These are phyloP conservation scores for Entomobrya proxima DNA, from an alignment of 2,888 invertebrate genomes.

Conservation along the genomic window DNA sequence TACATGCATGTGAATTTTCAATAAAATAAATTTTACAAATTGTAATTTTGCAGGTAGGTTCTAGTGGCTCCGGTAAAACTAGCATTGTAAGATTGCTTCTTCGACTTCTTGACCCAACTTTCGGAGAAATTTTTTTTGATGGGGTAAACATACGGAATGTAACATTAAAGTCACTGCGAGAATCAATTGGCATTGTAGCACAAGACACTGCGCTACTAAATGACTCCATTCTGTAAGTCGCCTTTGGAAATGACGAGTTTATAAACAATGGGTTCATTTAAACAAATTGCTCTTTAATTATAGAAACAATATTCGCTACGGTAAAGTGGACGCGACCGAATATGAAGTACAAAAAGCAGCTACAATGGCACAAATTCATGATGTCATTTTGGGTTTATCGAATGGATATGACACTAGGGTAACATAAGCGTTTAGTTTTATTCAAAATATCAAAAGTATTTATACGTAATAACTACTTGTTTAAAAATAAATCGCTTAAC, in stretches of 20 bases:
- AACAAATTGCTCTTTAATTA: slow-evolving; percentile 5
- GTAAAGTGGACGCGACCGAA: slow-evolving; percentile 78
- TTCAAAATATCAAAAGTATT: background rate
- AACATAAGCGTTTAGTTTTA: background rate
- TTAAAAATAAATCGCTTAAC: background rate
- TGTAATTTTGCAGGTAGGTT: slow-evolving; percentile 75
- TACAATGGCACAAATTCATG: slow-evolving; percentile 79
- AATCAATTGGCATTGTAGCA: slow-evolving; percentile 80
- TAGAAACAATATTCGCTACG: slow-evolving; percentile 80
- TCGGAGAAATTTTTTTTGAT: slow-evolving; percentile 77
- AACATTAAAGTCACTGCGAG: slow-evolving; percentile 78
- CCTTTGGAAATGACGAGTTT: too few species aligned
- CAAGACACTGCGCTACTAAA: slow-evolving; percentile 80
- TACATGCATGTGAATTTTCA: too few species aligned
- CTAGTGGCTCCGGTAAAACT: slow-evolving; percentile 78
- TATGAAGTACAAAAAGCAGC: slow-evolving; percentile 79
- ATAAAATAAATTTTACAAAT: background rate
- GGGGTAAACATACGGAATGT: slow-evolving; percentile 78
- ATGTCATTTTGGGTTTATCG: slow-evolving; percentile 78
- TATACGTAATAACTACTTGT: background rate
- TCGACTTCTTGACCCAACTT: slow-evolving; percentile 78
- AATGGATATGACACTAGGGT: slow-evolving; percentile 76
- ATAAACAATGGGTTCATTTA: background rate
- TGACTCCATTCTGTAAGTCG: slow-evolving; percentile 77
- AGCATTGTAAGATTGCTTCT: slow-evolving; percentile 79